A percentile compares a stretch with the other conserved stretches of the same genome.
phyloP scores from a whole-genome alignment of 2,113 vertebrate genomes.

The Chionodraco myersi region DNA sequence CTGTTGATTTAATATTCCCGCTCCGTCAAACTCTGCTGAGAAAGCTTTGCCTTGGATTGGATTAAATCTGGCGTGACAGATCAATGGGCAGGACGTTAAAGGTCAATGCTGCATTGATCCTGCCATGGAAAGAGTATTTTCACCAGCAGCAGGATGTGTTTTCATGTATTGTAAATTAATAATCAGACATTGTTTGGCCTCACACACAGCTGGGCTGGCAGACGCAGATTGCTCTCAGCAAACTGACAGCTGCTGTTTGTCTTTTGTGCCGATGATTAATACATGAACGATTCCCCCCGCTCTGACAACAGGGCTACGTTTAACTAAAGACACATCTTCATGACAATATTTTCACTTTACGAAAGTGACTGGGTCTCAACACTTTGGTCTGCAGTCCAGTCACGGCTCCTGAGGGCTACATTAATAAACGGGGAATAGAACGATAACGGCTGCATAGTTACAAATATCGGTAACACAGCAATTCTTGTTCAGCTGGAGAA shows the following conservation, averaged over 20 bases:
- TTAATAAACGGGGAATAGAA: constrained; percentile 15
- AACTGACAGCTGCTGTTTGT: constrained; percentile 65
- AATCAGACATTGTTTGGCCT: constrained; percentile 44
- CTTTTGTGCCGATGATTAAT: constrained; percentile 52
- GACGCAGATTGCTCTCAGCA: constrained; percentile 43
- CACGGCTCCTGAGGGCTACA: constrained; percentile 31
- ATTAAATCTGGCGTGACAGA: constrained; percentile 30
- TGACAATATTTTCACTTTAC: constrained; percentile 26
- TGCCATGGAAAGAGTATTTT: constrained; percentile 27
- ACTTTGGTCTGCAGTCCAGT: constrained; percentile 30
- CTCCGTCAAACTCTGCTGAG: constrained; percentile 23
- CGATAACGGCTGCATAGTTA: constrained; percentile 22
- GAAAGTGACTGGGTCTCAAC: constrained; percentile 8
- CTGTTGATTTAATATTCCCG: constrained; percentile 19
- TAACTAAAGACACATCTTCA: constrained; percentile 19
- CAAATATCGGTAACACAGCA: constrained; percentile 38
- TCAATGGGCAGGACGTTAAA: constrained; percentile 45
- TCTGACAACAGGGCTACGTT: constrained; percentile 11
- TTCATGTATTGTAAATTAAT: constrained; percentile 41
- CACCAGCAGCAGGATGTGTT: constrained; percentile 5
- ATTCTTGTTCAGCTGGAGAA: constrained; percentile 37
- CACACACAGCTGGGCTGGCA: constrained; percentile 57
- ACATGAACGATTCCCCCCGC: constrained; percentile 32
- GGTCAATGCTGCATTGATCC: constrained; percentile 54
- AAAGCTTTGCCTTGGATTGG: constrained; percentile 24